Evolutionary conservation across 2,888 invertebrate species (phyloP).

Genomic region (Pantelozetes paolii): DNA sequence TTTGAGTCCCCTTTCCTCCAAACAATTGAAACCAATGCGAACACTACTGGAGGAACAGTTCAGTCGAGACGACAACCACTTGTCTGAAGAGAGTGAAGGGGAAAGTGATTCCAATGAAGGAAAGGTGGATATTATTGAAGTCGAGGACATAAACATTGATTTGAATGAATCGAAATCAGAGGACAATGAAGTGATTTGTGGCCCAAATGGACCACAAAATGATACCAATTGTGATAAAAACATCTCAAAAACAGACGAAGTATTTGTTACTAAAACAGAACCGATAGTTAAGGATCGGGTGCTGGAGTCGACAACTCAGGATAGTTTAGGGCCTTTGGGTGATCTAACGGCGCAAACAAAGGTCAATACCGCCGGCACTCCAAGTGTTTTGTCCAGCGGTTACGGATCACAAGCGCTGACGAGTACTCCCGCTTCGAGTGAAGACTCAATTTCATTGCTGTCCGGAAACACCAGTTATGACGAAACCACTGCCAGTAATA

Average conservation of each 20-base stretch:
- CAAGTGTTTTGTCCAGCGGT: constrained; percentile 28
- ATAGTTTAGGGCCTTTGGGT: constrained; percentile 35
- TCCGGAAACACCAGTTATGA: constrained; percentile 22
- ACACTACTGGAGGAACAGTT: constrained; percentile 78
- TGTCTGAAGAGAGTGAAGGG: constrained; percentile 51
- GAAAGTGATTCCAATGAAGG: constrained; percentile 55
- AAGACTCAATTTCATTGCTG: constrained; percentile 46
- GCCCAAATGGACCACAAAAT: too few relatives aligned
- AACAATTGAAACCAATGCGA: constrained; percentile 81
- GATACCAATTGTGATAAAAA: background rate
- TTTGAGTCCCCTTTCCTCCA: constrained; percentile 69
- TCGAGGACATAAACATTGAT: background rate
- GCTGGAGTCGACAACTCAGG: constrained; percentile 37
- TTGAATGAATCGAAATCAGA: constrained; percentile 23
- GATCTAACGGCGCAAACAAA: constrained; percentile 9
- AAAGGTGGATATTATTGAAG: constrained; percentile 49
- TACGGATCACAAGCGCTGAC: constrained; percentile 50
- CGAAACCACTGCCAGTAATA: constrained; percentile 15
- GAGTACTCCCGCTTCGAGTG: constrained; percentile 55
- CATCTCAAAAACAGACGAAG: background rate
- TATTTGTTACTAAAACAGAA: constrained; percentile 3
- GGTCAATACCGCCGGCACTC: constrained; percentile 40
- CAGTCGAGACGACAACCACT: constrained; percentile 49
- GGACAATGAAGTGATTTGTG: background rate
- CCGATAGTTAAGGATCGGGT: background rate